Base-by-base conservation (phyloP, 2,888 invertebrate genomes). In the Lepidochitona cinerea region DNA sequence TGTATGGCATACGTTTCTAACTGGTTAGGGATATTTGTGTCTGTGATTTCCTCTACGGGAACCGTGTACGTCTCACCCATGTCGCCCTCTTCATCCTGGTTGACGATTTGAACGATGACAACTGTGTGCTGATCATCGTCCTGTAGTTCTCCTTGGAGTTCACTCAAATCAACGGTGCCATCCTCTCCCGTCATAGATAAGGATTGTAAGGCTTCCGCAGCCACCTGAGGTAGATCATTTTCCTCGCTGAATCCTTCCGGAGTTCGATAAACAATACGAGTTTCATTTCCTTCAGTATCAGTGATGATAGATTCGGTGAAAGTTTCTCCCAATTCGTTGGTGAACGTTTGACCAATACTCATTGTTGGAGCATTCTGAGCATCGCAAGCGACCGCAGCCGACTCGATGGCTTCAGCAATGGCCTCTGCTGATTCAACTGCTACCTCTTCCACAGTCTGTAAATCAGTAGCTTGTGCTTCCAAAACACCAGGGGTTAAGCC, bases 181-280 rank as follows among this genome's bases (percentile, higher is more conserved):
- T 23, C 14, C 4, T 29, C 37, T 18, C n/a, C 37, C 14, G 66
- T 37, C 14, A 36, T 35, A 14, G 85, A 81, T 37, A 87, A 74
- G 72, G 82, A 83, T 35, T 84, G 81, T 29, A 87, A 72, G 9
- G 83, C 85, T 70, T 85, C 83, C 0, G 85, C 84, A 4, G 85
- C 85, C 53, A 78, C 79, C 66, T 84, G 79, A 4, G 84, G 80
- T 1, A 83, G 59, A 29, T 59, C 32, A 4, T 12, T 59, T 4
- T 66, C 66, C 1, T n/a, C 36, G 36, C 12, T 66, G n/a, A 66
- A 66, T 18, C 66, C 66, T 4, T 59, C 59, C 4, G 59, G 59
- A 1, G 59, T 59, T 32, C 29, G 59, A 9, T 59, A 59, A 23
- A 59, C 59, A 32, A 59, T 59, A 14, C 29, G 23, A 3, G 59